Evolutionary conservation across 2,888 invertebrate species (phyloP), one percentile per base, ranked within the genome.

Genomic region (Tiliacea citrago): DNA sequence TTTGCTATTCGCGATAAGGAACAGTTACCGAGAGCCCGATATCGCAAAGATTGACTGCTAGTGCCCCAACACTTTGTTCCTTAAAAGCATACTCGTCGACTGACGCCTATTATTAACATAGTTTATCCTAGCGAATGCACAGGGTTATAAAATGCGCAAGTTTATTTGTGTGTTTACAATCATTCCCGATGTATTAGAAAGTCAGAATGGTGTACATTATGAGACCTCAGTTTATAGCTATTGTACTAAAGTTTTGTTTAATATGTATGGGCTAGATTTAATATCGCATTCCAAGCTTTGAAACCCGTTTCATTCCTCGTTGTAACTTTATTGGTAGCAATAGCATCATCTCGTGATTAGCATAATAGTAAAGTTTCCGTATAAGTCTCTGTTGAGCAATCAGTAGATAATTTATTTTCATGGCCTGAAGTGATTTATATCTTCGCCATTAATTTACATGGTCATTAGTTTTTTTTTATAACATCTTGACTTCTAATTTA

Each of bases 1-100:
- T 95, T 95, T 95, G 93, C 93, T 88, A 84, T 91, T 92, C 88
- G 89, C 94, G 94, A 94, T 95, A 95, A 95, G 94, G 88, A 92
- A 93, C 91, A 86, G 89, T 90, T 89, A 88, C 89, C 82, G 88
- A 86, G 88, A 89, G 86, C 86, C 85, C 90, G 89, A 90, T 91
- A 90, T 89, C 89, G 89, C 82, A 86, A 89, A 90, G 90, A 91
- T 91, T 91, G 90, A 90, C 87, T 86, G 85, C 86, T 90, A 57
- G 88, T 88, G 85, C 89, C 80, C 82, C 83, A 90, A 91, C 90
- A 90, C 90, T 93, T 91, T 90, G 90, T 89, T 84, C 86, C 88
- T 88, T 94, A 92, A 93, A 94, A 93, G 93, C 92, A 85, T 91
- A 89, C 86, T 78, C 83, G 83, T 88, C 81, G 84, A 70, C 87